Base-by-base conservation (phyloP, 2,888 invertebrate species). In the Nomada ruficornis region DNA sequence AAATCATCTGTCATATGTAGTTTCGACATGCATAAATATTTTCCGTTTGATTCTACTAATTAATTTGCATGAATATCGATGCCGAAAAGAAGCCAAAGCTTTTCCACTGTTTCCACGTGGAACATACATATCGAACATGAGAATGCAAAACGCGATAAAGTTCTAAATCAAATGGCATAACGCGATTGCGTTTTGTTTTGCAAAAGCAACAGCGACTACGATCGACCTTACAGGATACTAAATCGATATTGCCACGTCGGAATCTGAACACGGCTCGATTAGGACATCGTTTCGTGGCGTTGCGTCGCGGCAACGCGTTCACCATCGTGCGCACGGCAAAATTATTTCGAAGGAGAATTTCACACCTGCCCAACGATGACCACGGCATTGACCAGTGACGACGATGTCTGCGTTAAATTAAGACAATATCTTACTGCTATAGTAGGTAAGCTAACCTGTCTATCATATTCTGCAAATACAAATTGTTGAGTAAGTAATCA, bases 371-470 rank as follows among this genome's bases (percentile, higher is more conserved):
- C 42, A 36, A 57, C 59, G 65, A 82, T 80, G 86, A 80, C 77
- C 47, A 63, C 83, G 36, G 75, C 67, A 54, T 70, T 77, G 57
- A 55, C 59, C 60, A 70, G 73, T 64, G 70, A 72, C 54, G 62
- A 69, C 26, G 54, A 55, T n/a, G 47, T 10, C 29, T 77, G 23
- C 60, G 71, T 7, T 42, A 90, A 86, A 86, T 86, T 89, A 72
- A 91, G 90, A 83, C 93, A 93, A 85, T 90, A 92, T 76, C 57
- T 91, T 64, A 91, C 89, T 23, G 91, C 92, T 36, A 80, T 92
- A 52, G 82, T 92, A 60, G 91, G 93, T 93, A 84, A 89, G 91
- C 60, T 60, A 79, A 80, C 80, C 81, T 55, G 55, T 18, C 26
- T 11, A 26, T 18, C 54, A 44, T 54, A 44, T 60, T 13, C 2